phyloP scores from a whole-genome alignment of 2,888 invertebrate species.

The Scrobipalpa atriplicella region DNA sequence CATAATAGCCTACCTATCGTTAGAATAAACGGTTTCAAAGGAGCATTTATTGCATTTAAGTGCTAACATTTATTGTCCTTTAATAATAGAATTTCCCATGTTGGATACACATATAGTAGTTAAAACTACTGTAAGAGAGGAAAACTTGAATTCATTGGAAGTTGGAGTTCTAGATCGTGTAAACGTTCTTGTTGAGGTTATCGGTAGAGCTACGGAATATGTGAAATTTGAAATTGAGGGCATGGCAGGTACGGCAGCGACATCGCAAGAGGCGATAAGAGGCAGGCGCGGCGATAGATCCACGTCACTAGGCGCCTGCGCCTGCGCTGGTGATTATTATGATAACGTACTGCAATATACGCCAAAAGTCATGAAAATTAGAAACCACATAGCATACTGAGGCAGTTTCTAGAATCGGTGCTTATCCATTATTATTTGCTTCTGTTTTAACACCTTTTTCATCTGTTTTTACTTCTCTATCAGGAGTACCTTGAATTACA shows the following conservation, averaged over 20 bases:
- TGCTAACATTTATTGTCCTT: conserved; percentile 3
- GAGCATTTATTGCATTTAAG: conserved; percentile 12
- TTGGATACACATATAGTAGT: background rate
- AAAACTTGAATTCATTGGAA: background rate
- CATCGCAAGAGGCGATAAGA: conserved; percentile 6
- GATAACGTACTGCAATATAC: background rate
- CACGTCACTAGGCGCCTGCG: background rate
- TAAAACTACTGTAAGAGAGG: background rate
- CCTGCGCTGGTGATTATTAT: background rate
- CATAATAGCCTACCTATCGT: conserved; percentile 8
- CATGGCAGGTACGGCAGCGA: background rate
- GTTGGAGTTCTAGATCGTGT: background rate
- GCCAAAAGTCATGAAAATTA: background rate
- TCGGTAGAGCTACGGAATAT: background rate
- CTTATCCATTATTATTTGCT: too few species aligned
- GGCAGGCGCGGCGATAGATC: conserved; percentile 12
- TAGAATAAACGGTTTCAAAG: conserved; percentile 22
- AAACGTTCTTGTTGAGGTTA: background rate
- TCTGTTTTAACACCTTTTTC: too few species aligned
- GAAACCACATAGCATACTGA: too few species aligned
- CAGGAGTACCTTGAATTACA: too few species aligned
- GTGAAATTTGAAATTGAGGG: conserved; percentile 6
- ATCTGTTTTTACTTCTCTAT: too few species aligned
- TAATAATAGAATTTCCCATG: conserved; percentile 3
- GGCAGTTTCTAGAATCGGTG: too few species aligned